These are phyloP conservation scores for Drosophila melanocephala DNA, from an alignment of 2,888 invertebrate genomes.

Conservation along the genomic window DNA sequence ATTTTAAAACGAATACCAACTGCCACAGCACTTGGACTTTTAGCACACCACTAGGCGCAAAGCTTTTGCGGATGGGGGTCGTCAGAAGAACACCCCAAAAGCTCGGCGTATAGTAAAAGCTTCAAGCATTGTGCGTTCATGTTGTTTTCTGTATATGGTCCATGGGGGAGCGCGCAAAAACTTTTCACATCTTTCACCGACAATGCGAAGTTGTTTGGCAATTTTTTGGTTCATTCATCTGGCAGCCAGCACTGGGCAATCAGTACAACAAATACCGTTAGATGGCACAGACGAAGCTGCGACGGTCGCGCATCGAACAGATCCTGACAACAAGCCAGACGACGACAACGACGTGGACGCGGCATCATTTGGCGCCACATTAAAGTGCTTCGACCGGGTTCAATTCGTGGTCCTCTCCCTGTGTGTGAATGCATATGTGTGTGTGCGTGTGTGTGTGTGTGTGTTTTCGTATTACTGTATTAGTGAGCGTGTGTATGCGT, in stretches of 20 bases:
- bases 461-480: constrained; percentile 15
- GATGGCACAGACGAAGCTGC: constrained; percentile 60
- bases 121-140: constrained; percentile 30
- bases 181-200: constrained; percentile 66
- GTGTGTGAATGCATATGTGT: not conserved
- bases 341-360: constrained; percentile 42
- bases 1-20: not conserved
- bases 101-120: constrained; percentile 72
- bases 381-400: constrained; percentile 64
- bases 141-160: constrained; percentile 45
- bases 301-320: constrained; percentile 37
- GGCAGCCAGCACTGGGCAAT: constrained; percentile 45
- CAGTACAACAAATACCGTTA: constrained; percentile 74
- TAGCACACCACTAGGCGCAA: not conserved
- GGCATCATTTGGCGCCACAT: constrained; percentile 73
- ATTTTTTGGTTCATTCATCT: constrained; percentile 76
- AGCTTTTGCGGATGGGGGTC: constrained; percentile 26
- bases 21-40: constrained; percentile 48
- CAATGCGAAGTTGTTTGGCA: constrained; percentile 71
- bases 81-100: constrained; percentile 41
- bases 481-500: constrained; percentile 18
- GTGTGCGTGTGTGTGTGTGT: constrained; percentile 4
- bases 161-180: constrained; percentile 56
- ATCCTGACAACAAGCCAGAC: constrained; percentile 30
- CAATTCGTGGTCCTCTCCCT: constrained; percentile 2